Percentiles rank a stretch among this genome's conserved stretches.
Evolutionary conservation across 2,113 vertebrate species (phyloP).

Genomic region (Tamias sibiricus): DNA sequence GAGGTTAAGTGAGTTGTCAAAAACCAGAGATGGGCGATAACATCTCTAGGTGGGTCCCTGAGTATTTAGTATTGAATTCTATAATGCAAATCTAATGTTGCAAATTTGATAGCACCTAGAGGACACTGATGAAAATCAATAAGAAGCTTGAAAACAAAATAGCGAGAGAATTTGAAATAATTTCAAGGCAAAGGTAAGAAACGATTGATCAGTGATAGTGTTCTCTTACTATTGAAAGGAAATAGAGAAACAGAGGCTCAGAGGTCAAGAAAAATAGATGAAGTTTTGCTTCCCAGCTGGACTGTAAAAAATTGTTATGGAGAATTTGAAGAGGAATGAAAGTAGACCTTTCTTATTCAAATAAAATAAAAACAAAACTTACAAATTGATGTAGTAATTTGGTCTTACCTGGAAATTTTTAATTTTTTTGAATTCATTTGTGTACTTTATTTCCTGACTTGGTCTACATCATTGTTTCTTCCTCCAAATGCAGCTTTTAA

Average conservation of each 20-base stretch:
- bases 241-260: background rate
- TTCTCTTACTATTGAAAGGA: slow-evolving; percentile 6
- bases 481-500: background rate
- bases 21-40: background rate
- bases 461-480: slow-evolving; percentile 5
- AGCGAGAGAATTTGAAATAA: slow-evolving; percentile 28
- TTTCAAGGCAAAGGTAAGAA: slow-evolving; percentile 36
- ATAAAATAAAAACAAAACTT: background rate
- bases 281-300: background rate
- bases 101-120: slow-evolving; percentile 34
- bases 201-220: background rate
- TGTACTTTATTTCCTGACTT: background rate
- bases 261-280: background rate
- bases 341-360: background rate
- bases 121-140: background rate
- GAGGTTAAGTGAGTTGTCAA: slow-evolving; percentile 5
- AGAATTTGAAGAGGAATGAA: slow-evolving; percentile 26
- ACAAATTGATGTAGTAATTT: background rate
- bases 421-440: background rate
- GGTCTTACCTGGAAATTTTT: background rate
- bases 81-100: background rate
- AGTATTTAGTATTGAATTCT: slow-evolving; percentile 51
- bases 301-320: background rate
- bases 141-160: slow-evolving; percentile 40
- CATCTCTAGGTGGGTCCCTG: slow-evolving; percentile 25